Conservation (phyloP, 1,140 invertebrate genomes). For the Apis laboriosa region DNA sequence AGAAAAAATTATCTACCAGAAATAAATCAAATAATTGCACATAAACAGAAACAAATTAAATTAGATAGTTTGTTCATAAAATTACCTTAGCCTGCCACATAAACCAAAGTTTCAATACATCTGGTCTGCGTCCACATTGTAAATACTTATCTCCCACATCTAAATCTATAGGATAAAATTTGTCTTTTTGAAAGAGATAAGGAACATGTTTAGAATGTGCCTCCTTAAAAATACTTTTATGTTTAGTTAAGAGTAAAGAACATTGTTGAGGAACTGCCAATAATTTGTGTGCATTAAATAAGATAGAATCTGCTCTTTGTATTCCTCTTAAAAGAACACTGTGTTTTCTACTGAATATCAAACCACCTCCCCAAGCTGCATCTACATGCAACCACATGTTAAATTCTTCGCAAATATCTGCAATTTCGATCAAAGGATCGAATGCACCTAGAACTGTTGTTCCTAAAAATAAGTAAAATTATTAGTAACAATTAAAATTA, state of each 20-base stretch:
- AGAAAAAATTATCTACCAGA: not conserved
- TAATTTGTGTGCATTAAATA: slow-evolving; percentile 97
- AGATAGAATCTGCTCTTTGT: slow-evolving; percentile 89
- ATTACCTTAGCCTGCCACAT: slow-evolving; percentile 88
- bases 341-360: slow-evolving; percentile 87
- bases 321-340: slow-evolving; percentile 85
- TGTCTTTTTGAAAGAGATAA: slow-evolving; percentile 95
- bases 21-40: not conserved
- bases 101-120: slow-evolving; percentile 96
- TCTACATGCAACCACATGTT: slow-evolving; percentile 98
- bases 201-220: slow-evolving; percentile 90
- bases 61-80: not conserved
- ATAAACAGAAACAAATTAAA: not conserved
- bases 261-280: slow-evolving; percentile 94
- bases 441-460: slow-evolving; percentile 98
- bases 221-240: slow-evolving; percentile 85
- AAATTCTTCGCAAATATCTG: slow-evolving; percentile 97
- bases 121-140: slow-evolving; percentile 95
- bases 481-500: not conserved
- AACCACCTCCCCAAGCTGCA: slow-evolving; percentile 92
- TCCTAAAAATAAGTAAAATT: slow-evolving; percentile 79
- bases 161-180: slow-evolving; percentile 94
- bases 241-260: slow-evolving; percentile 88
- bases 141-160: slow-evolving; percentile 96
- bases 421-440: slow-evolving; percentile 96